Base-by-base conservation (phyloP, 2,888 invertebrate species). In the Eucriotettix oculatus region DNA sequence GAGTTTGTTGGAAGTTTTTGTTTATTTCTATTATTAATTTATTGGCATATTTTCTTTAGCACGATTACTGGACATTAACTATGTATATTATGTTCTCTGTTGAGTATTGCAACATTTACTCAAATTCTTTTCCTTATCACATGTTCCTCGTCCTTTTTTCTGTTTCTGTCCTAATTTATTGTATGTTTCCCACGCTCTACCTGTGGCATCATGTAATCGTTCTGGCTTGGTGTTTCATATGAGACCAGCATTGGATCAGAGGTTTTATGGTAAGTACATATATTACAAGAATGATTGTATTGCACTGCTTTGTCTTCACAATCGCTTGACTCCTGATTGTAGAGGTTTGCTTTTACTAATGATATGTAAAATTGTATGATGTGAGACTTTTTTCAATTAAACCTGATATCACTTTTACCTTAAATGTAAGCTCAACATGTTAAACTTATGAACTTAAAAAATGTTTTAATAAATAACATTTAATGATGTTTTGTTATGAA, bases 181-280 rank as follows among this genome's bases (percentile, higher is more conserved):
- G 42, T 55, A 42, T 55, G 42, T 42, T 55, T 55, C 40, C 41
- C 40, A n/a, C 42, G 41, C 29, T 55, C 14, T 48, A 16, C 42
- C 40, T 55, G 42, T 41, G 41, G 40, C 42, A 55, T 55, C 55
- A 41, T 55, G 55, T 55, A 55, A 54, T 17, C 54, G 29, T 54
- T 54, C 17, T 54, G 17, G 17, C 54, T 55, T 42, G 55, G 55
- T 60, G 66, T 69, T 70, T 69, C 69, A 66, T 68, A 66, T 68
- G 67, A 68, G 67, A 68, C 67, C 66, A 75, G 75, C 71, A 69
- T 74, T 69, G 73, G 74, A 73, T 71, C 70, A 66, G 71, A 73
- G 66, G 68, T 71, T 61, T 66, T 73, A 61, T 75, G 75, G 75
- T 75, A 73, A 74, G 74, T 73, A 69, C 17, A 16, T n/a, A 14